Evolutionary conservation across 2,113 vertebrate species (phyloP).

Genomic region (Trachemys scripta): DNA sequence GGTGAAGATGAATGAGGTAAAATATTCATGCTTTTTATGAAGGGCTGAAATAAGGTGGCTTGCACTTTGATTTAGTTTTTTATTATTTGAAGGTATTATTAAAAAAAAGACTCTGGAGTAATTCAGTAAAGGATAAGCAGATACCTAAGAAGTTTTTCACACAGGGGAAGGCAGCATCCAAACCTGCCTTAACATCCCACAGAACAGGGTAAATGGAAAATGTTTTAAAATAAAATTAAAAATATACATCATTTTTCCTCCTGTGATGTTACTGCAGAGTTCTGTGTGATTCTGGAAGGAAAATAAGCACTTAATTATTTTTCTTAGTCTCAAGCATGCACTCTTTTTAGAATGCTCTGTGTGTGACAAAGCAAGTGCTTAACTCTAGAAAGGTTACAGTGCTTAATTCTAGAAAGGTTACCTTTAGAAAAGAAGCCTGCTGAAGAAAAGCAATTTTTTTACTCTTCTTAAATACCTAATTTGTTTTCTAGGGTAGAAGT

Average conservation of each 20-base stretch:
- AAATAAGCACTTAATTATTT: neutral
- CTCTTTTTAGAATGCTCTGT: neutral
- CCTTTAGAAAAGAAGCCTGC: neutral
- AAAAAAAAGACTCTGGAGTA: slow-evolving; percentile 18
- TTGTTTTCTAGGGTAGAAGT: slow-evolving; percentile 31
- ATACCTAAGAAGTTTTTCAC: neutral
- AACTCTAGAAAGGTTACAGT: neutral
- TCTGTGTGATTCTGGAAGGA: neutral
- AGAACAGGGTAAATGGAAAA: neutral
- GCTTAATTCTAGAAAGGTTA: slow-evolving; percentile 15
- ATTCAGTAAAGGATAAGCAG: slow-evolving; percentile 35
- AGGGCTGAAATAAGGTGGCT: slow-evolving; percentile 61
- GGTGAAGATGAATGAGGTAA: slow-evolving; percentile 54
- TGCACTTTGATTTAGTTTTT: slow-evolving; percentile 63
- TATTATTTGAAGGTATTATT: slow-evolving; percentile 20
- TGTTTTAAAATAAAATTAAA: neutral
- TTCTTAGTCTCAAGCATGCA: neutral
- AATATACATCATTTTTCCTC: neutral
- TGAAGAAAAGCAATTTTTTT: slow-evolving; percentile 43
- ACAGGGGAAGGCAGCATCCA: neutral
- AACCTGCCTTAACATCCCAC: neutral
- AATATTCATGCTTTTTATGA: slow-evolving; percentile 47
- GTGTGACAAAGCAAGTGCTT: slow-evolving; percentile 8
- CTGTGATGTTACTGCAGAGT: neutral
- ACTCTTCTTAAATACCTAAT: neutral